phyloP scores from a whole-genome alignment of 2,113 vertebrate genomes.

The Antechinus flavipes region DNA sequence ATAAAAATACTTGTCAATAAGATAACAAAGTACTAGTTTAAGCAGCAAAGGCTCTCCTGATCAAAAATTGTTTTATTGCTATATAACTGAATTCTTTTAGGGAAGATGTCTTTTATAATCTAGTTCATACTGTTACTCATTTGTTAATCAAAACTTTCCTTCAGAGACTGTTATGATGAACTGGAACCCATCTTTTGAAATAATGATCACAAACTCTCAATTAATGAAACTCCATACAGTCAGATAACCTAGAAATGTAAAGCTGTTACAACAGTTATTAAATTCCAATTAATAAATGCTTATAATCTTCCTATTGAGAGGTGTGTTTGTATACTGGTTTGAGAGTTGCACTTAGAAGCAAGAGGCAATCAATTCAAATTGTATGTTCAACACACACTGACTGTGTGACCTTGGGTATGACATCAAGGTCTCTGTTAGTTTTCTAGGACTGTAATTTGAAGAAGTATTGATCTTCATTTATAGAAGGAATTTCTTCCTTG shows the following conservation, averaged over 20 bases:
- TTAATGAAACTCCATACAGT: slow-evolving; percentile 19
- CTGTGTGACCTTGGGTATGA: too few species aligned
- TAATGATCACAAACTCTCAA: not conserved
- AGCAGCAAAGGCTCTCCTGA: not conserved
- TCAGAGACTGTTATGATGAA: slow-evolving; percentile 11
- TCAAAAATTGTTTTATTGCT: slow-evolving; percentile 27
- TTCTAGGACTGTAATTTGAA: not conserved
- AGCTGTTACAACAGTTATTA: too few species aligned
- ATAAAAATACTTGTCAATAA: slow-evolving; percentile 37
- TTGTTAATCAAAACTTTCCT: slow-evolving; percentile 18
- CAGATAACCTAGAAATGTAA: slow-evolving; percentile 6
- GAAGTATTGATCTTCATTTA: not conserved
- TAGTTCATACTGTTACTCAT: not conserved
- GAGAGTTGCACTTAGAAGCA: too few species aligned
- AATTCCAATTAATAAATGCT: too few species aligned
- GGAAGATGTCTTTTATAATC: not conserved
- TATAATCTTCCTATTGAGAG: too few species aligned
- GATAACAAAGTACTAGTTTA: not conserved
- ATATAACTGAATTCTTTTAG: slow-evolving; percentile 15
- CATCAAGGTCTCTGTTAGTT: not conserved
- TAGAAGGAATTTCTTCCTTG: not conserved
- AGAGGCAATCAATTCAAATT: too few species aligned
- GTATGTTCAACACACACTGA: too few species aligned
- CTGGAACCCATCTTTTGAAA: not conserved
- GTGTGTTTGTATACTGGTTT: too few species aligned